Evolutionary conservation across 2,113 vertebrate genomes (phyloP).

Genomic region (Conger conger): DNA sequence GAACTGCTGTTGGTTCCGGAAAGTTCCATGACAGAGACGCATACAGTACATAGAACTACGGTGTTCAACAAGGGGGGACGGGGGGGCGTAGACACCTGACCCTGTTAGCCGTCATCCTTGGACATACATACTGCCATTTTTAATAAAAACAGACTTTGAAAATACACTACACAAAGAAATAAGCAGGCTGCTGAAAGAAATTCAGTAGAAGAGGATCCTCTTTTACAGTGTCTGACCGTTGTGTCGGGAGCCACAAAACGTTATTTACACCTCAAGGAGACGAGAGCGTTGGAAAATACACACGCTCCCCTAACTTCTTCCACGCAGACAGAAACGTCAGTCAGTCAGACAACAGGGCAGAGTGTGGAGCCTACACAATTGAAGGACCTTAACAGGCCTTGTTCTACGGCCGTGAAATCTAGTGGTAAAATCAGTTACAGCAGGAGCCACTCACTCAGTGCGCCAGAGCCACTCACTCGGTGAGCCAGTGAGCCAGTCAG

Average conservation of each 20-base stretch:
- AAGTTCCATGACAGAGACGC: not conserved
- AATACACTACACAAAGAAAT: not conserved
- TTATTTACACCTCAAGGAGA: conserved; percentile 20
- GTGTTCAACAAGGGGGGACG: not conserved
- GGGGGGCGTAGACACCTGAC: no score
- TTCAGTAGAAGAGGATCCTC: not conserved
- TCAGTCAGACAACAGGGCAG: conserved; percentile 34
- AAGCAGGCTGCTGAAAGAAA: not conserved
- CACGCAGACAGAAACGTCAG: conserved; percentile 49
- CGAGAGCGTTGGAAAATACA: conserved; percentile 36
- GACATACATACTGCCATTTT: not conserved
- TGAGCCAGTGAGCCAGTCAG: no score
- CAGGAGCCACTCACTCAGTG: no score
- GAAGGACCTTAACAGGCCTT: conserved; percentile 33
- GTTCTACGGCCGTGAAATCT: conserved; percentile 17
- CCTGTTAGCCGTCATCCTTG: no score
- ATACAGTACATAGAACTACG: not conserved
- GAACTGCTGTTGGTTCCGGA: not conserved
- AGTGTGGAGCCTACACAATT: conserved; percentile 43
- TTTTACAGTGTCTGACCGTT: conserved; percentile 33
- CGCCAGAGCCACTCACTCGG: no score
- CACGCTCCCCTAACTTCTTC: conserved; percentile 23
- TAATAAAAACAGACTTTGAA: not conserved
- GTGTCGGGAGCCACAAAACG: conserved; percentile 15
- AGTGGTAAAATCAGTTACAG: not conserved